A percentile compares a stretch with the other conserved stretches of the same genome.
Conservation (phyloP, 92 coral and sea anemone genomes). For the Actinostola sp. region DNA sequence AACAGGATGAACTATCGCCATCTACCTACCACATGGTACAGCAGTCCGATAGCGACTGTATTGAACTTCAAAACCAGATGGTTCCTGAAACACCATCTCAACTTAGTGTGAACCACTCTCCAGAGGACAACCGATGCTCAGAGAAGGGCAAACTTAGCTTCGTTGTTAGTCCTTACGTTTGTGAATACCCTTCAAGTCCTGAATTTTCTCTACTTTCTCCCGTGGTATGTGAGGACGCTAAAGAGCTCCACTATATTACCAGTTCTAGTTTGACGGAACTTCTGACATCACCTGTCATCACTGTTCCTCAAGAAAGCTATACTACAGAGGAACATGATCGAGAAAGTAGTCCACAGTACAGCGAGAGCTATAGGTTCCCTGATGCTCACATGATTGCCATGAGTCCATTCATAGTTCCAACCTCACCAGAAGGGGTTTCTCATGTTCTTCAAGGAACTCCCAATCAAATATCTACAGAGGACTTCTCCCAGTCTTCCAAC, state of each 20-base stretch:
- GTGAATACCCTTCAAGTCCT: not conserved
- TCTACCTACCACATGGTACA: not conserved
- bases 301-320: conserved; percentile 3
- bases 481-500: conserved; percentile 29
- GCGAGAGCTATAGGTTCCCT: conserved; percentile 3
- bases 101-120: too few species aligned
- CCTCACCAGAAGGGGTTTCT: conserved; percentile 38
- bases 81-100: conserved; percentile 13
- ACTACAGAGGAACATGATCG: not conserved
- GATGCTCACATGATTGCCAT: conserved; percentile 4
- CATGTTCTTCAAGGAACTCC: conserved; percentile 14
- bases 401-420: conserved; percentile 46
- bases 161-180: not conserved
- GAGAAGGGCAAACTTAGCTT: not conserved
- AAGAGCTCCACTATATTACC: not conserved
- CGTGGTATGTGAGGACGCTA: not conserved
- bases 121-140: not conserved
- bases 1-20: not conserved
- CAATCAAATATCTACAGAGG: conserved; percentile 33
- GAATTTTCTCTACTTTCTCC: conserved; percentile 7
- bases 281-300: conserved; percentile 13
- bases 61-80: conserved; percentile 1
- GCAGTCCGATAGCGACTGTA: conserved; percentile 2
- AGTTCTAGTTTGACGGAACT: conserved; percentile 10
- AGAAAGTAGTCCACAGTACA: conserved; percentile 25